Base-by-base conservation (phyloP, 1,140 invertebrate genomes). In the Paramacrobiotus metropolitanus region DNA sequence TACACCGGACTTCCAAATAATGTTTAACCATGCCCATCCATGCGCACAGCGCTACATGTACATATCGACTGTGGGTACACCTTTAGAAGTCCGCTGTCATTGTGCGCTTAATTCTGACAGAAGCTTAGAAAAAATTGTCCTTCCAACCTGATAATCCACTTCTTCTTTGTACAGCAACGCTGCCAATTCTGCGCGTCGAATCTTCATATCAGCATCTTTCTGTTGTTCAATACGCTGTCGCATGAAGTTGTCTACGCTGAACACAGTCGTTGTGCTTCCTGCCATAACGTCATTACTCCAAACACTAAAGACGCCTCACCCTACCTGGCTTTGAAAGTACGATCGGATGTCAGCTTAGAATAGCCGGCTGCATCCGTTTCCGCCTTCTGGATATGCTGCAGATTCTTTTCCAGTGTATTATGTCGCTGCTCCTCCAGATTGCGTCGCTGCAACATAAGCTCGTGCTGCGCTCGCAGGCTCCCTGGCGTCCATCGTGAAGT, bases 231-330 rank as follows among this genome's bases (percentile, higher is more conserved):
- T 24, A 20, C 28, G 48, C 28, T 28, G 15, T 24, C 24, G 15
- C 48, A 55, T 55, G 48, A 20, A 55, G 48, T 28, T 55, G 48
- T 55, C 48, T 9, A 55, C 28, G 48, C 48, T 55, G 48, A 28
- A 15, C 48, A 15, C 15, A 15, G 15, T 20, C 15, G 48, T 15
- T 15, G 15, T 55, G 15, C 15, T 24, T 20, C 48, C 48, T 20
- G 28, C 48, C 24, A 9, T 55, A 15, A 20, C 48, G 48, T n/a
- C n/a, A n/a, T n/a, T n/a, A n/a, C n/a, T n/a, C n/a, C n/a, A n/a
- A n/a, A n/a, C n/a, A n/a, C n/a, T n/a, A n/a, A n/a, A n/a, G n/a
- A n/a, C n/a, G n/a, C n/a, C n/a, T n/a, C n/a, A n/a, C n/a, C n/a
- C n/a, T n/a, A n/a, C n/a, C n/a, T n/a, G n/a, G n/a, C n/a, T n/a